Percentiles rank a stretch among this genome's conserved stretches.
Conservation (phyloP, 2,113 vertebrate genomes). For the Lasiurus borealis region DNA sequence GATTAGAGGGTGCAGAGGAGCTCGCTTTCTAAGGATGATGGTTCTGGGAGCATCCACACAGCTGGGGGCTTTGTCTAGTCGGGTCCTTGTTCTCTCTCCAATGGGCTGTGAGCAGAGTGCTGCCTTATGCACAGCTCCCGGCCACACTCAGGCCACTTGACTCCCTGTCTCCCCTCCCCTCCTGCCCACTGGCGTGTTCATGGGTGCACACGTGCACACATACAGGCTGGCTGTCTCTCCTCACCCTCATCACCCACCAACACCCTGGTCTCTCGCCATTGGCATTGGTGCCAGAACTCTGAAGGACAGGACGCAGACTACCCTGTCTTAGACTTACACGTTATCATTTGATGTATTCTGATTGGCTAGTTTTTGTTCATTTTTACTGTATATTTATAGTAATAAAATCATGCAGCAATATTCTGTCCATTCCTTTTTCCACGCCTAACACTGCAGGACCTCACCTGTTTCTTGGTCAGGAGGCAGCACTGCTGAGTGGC, state of each 20-base stretch:
- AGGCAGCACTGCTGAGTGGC: neutral
- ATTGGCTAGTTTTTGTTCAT: constrained; percentile 60
- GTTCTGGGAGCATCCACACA: neutral
- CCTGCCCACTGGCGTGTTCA: neutral
- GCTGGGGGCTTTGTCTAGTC: neutral
- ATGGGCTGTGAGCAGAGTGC: neutral
- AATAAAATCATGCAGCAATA: constrained; percentile 85
- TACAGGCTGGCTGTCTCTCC: neutral
- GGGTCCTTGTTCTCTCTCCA: neutral
- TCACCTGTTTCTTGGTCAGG: neutral
- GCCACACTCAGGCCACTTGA: neutral
- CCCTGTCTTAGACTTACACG: neutral
- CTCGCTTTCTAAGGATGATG: neutral
- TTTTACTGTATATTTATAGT: constrained; percentile 86
- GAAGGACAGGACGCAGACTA: neutral
- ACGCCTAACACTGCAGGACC: neutral
- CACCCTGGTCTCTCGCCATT: neutral
- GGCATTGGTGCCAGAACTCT: neutral
- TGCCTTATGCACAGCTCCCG: neutral
- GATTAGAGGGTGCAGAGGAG: neutral
- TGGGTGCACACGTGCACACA: neutral
- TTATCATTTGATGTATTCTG: constrained; percentile 65
- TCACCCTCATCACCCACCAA: neutral
- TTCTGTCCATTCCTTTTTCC: neutral
- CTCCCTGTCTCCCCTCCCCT: neutral